Evolutionary conservation across 2,888 invertebrate genomes (phyloP).

Genomic region (Stomorhina lunata): DNA sequence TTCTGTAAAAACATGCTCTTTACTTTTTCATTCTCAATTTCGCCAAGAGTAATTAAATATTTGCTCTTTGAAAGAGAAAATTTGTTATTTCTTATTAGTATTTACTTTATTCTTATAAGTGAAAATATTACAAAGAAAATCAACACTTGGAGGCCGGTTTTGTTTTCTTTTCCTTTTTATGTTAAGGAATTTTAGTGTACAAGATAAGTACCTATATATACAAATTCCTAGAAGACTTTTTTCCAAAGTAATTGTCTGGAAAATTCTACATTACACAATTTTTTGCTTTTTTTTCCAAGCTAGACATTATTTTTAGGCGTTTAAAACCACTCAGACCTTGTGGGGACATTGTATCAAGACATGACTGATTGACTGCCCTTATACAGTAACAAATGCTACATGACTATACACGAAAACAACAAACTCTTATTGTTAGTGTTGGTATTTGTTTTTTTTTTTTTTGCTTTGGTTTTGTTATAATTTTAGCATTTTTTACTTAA

Average conservation of each 20-base stretch:
- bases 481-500: conserved; percentile 15
- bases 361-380: too few relatives aligned
- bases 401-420: not conserved
- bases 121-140: not conserved
- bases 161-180: not conserved
- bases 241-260: not conserved
- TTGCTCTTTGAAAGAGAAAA: too few relatives aligned
- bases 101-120: not conserved
- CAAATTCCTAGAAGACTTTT: not conserved
- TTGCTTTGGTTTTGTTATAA: not conserved
- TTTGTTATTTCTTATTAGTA: too few relatives aligned
- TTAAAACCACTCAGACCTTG: conserved; percentile 25
- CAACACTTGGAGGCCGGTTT: conserved; percentile 15
- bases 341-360: conserved; percentile 8
- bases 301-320: not conserved
- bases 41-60: too few relatives aligned
- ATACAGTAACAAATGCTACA: not conserved
- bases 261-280: not conserved
- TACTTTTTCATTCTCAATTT: too few relatives aligned
- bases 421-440: not conserved
- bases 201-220: not conserved
- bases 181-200: not conserved
- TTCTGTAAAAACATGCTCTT: too few relatives aligned
- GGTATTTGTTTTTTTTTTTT: not conserved
- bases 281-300: not conserved